Percentiles rank a stretch among this genome's conserved stretches.
Conservation (phyloP, 2,113 vertebrate genomes). For the Passer montanus region DNA sequence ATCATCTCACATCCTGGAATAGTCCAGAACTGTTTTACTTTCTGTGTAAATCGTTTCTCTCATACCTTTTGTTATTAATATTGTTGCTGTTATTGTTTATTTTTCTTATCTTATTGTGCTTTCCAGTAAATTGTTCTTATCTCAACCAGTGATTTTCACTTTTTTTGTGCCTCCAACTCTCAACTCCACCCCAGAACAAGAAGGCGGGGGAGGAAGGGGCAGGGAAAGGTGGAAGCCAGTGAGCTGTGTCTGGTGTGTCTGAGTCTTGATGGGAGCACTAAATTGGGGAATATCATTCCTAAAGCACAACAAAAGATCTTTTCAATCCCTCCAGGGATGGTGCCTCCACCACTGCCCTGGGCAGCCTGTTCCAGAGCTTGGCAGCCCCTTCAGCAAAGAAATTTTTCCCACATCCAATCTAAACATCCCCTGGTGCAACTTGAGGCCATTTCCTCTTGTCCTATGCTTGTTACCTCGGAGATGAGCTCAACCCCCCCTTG, state of each 20-base stretch:
- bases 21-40: background rate
- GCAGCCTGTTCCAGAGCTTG: background rate
- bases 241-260: background rate
- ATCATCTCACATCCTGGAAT: background rate
- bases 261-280: background rate
- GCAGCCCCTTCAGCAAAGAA: background rate
- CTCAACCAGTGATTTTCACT: background rate
- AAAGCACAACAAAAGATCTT: background rate
- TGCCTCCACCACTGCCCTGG: background rate
- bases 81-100: background rate
- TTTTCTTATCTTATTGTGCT: background rate
- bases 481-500: background rate
- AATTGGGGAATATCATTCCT: background rate
- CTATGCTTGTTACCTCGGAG: background rate
- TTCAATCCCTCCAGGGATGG: background rate
- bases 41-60: background rate
- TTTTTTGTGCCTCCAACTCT: background rate
- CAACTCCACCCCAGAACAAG: background rate
- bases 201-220: background rate
- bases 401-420: background rate
- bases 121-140: background rate
- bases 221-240: background rate
- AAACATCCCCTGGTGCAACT: background rate
- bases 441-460: background rate
- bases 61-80: background rate